phyloP scores from a whole-genome alignment of 1,140 invertebrate genomes.

The Aleiodes sp. region DNA sequence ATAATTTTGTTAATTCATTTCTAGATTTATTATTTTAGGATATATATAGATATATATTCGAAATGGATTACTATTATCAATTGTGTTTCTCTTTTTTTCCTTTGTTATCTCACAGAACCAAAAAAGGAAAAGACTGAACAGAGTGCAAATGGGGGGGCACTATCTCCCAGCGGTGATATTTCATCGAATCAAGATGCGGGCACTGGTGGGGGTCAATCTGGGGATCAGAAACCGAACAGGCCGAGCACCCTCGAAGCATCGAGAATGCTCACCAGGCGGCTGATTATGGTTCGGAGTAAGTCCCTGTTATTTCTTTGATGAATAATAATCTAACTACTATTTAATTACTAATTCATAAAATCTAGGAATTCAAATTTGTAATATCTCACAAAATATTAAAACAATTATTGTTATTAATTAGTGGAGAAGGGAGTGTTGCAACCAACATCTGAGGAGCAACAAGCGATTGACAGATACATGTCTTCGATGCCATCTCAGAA shows the following conservation, averaged over 20 bases:
- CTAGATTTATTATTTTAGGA: too few relatives aligned
- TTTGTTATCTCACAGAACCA: slow-evolving; percentile 76
- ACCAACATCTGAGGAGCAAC: slow-evolving; percentile 65
- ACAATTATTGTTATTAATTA: slow-evolving; percentile 38
- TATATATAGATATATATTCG: too few relatives aligned
- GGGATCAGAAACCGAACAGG: slow-evolving; percentile 72
- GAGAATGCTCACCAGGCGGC: slow-evolving; percentile 75
- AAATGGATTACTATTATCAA: too few relatives aligned
- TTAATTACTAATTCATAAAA: too few relatives aligned
- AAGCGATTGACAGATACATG: slow-evolving; percentile 60
- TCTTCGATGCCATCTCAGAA: slow-evolving; percentile 59
- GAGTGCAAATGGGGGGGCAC: slow-evolving; percentile 73
- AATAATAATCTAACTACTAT: too few relatives aligned
- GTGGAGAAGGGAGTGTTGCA: slow-evolving; percentile 68
- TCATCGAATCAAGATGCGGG: slow-evolving; percentile 62
- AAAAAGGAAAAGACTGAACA: slow-evolving; percentile 91
- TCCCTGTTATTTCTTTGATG: not conserved
- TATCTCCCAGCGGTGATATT: slow-evolving; percentile 70
- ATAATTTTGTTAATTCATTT: too few relatives aligned
- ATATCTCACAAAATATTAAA: not conserved
- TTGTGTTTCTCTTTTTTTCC: not conserved
- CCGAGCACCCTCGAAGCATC: slow-evolving; percentile 76
- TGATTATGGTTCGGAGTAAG: slow-evolving; percentile 40
- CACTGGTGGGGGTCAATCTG: slow-evolving; percentile 41
- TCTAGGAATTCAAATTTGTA: not conserved